A percentile compares a stretch with the other conserved stretches of the same genome.
Conservation (phyloP, 2,888 invertebrate species). For the Athetis lepigone region DNA sequence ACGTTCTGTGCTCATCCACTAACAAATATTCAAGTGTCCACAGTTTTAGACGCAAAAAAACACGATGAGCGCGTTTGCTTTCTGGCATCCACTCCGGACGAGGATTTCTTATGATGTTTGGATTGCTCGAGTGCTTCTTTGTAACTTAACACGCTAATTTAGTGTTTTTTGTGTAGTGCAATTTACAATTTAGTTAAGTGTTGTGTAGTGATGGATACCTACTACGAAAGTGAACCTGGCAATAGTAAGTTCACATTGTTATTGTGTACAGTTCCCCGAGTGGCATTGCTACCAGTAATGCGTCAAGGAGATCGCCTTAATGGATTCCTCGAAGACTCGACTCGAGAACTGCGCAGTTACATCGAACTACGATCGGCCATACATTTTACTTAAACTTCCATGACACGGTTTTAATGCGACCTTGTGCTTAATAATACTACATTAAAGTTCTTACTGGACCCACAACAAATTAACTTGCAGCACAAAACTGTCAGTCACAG, state of each 20-base stretch:
- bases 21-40: constrained; percentile 66
- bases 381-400: constrained; percentile 76
- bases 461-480: constrained; percentile 53
- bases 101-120: constrained; percentile 72
- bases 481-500: constrained; percentile 20
- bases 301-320: constrained; percentile 82
- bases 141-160: constrained; percentile 71
- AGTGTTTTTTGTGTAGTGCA: constrained; percentile 65
- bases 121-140: constrained; percentile 73
- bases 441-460: constrained; percentile 63
- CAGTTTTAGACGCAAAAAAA: constrained; percentile 68
- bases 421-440: constrained; percentile 73
- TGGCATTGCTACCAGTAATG: constrained; percentile 73
- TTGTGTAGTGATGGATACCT: constrained; percentile 74
- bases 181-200: constrained; percentile 63
- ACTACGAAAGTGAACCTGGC: constrained; percentile 67
- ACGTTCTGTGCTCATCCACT: constrained; percentile 67
- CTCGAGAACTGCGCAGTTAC: constrained; percentile 84
- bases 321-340: constrained; percentile 80
- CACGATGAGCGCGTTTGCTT: constrained; percentile 67
- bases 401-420: constrained; percentile 73
- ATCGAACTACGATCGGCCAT: constrained; percentile 71
- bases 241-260: constrained; percentile 76
- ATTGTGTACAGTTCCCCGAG: constrained; percentile 63
- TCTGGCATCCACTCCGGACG: constrained; percentile 63